Conservation (phyloP, 2,113 vertebrate genomes). For the Notothenia rossii region DNA sequence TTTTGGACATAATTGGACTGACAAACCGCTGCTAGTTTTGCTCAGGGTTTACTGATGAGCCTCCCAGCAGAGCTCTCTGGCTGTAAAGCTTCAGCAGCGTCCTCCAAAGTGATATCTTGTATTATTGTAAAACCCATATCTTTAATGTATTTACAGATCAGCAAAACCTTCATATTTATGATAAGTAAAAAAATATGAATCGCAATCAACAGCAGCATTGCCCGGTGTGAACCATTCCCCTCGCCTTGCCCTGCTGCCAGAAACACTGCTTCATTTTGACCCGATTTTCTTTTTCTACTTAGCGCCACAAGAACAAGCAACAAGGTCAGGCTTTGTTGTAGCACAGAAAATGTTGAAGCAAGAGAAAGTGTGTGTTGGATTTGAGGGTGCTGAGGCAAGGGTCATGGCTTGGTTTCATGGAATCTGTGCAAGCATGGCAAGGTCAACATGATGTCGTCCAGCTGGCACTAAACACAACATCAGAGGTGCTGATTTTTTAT, state of each 20-base stretch:
- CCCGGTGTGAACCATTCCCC: constrained; percentile 28
- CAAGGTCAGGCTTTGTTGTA: constrained; percentile 53
- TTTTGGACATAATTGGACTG: constrained; percentile 53
- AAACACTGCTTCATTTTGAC: constrained; percentile 18
- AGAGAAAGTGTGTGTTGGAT: constrained; percentile 31
- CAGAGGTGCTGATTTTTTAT: constrained; percentile 43
- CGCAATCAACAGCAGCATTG: constrained; percentile 46
- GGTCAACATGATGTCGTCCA: constrained; percentile 70
- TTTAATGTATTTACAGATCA: constrained; percentile 52
- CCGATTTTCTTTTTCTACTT: constrained; percentile 54
- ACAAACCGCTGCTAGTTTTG: constrained; percentile 47
- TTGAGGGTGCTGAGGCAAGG: constrained; percentile 44
- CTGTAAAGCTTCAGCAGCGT: constrained; percentile 11
- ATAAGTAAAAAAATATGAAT: constrained; percentile 61
- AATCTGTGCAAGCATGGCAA: constrained; percentile 60
- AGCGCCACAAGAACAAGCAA: constrained; percentile 38
- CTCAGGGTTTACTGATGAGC: constrained; percentile 47
- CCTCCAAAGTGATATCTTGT: constrained; percentile 10
- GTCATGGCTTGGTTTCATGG: constrained; percentile 61
- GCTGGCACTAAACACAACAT: constrained; percentile 69
- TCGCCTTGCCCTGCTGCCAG: constrained; percentile 19
- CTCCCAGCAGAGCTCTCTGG: constrained; percentile 20
- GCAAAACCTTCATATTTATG: constrained; percentile 62
- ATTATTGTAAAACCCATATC: constrained; percentile 29
- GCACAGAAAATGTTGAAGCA: constrained; percentile 21